Evolutionary conservation across 1,140 invertebrate genomes (phyloP).

Genomic region (Panagrolaimus sp.): DNA sequence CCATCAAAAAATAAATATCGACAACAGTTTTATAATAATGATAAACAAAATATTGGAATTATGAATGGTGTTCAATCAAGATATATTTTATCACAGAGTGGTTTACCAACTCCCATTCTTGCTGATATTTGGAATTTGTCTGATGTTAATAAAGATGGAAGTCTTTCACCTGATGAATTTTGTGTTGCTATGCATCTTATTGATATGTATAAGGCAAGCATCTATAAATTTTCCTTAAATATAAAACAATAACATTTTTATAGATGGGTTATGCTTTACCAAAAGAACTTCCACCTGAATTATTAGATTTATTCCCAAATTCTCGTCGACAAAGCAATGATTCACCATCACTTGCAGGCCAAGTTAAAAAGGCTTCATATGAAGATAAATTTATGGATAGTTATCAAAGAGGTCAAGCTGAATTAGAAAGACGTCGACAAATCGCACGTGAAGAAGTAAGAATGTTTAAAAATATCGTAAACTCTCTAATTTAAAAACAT

Average conservation of each 20-base stretch:
- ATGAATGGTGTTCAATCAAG: constrained; percentile 6
- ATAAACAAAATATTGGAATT: constrained; percentile 2
- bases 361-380: constrained; percentile 67
- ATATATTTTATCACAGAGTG: constrained; percentile 67
- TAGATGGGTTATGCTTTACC: constrained; percentile 51
- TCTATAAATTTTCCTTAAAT: background rate
- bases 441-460: constrained; percentile 69
- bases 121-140: constrained; percentile 81
- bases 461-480: too few species aligned
- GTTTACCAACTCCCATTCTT: constrained; percentile 77
- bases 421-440: constrained; percentile 82
- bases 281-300: constrained; percentile 43
- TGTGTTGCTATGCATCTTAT: constrained; percentile 56
- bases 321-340: constrained; percentile 36
- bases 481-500: too few species aligned
- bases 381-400: constrained; percentile 95
- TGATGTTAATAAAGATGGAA: constrained; percentile 57
- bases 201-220: constrained; percentile 54
- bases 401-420: constrained; percentile 93
- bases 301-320: constrained; percentile 29
- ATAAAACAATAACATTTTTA: background rate
- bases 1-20: constrained; percentile 9
- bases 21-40: constrained; percentile 7
- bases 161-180: constrained; percentile 54
- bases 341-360: constrained; percentile 18